Evolutionary conservation across 1,140 invertebrate genomes (phyloP).

Genomic region (Dendroctonus valens): DNA sequence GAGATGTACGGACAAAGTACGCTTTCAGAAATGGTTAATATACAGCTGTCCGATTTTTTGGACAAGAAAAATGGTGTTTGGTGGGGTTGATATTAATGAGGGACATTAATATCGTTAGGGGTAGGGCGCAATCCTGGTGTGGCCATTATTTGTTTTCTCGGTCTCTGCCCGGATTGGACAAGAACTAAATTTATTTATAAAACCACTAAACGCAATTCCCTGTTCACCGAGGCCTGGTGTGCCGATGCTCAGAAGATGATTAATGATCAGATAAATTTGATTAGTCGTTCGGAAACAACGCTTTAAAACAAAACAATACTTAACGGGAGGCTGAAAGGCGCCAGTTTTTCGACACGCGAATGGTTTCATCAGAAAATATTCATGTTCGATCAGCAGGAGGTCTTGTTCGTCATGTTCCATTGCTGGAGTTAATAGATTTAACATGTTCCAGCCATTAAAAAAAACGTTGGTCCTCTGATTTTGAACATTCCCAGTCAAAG

Average conservation of each 20-base stretch:
- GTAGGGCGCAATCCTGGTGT: conserved; percentile 10
- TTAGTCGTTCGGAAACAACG: conserved; percentile 5
- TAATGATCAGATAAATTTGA: conserved; percentile 11
- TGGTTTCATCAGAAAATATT: too few relatives aligned
- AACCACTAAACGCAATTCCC: neutral
- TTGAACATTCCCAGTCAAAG: too few relatives aligned
- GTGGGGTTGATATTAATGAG: conserved; percentile 24
- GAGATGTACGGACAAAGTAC: conserved; percentile 2
- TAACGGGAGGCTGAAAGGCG: conserved; percentile 11
- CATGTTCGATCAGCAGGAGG: too few relatives aligned
- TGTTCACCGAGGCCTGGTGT: too few relatives aligned
- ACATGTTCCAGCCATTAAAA: too few relatives aligned
- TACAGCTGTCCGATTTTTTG: conserved; percentile 26
- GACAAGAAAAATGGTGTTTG: conserved; percentile 31
- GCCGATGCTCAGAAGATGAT: neutral
- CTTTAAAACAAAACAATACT: conserved; percentile 3
- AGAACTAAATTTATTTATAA: conserved; percentile 16
- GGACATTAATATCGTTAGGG: conserved; percentile 22
- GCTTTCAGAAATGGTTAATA: conserved; percentile 16
- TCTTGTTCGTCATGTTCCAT: too few relatives aligned
- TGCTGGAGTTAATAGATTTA: too few relatives aligned
- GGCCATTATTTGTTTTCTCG: conserved; percentile 22
- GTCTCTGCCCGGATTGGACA: conserved; percentile 11
- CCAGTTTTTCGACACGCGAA: conserved; percentile 1
- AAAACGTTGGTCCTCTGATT: too few relatives aligned